Evolutionary conservation across 1,140 invertebrate genomes (phyloP).

Genomic region (Eurosta solidaginis): DNA sequence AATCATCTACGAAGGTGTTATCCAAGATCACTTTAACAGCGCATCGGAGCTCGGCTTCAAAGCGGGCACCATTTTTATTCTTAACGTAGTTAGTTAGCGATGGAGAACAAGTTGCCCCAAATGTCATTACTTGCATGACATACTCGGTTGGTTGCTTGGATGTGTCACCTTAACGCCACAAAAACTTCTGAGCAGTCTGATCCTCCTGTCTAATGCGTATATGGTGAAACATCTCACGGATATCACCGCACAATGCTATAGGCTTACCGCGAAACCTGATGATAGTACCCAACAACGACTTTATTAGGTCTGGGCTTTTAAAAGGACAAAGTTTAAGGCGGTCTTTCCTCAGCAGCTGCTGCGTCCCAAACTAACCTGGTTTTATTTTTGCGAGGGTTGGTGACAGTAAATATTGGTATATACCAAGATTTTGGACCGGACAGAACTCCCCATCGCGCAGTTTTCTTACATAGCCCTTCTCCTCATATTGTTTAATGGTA

Average conservation of each 20-base stretch:
- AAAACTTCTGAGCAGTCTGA: background rate
- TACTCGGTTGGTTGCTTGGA: slow-evolving; percentile 9
- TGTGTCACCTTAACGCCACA: slow-evolving; percentile 16
- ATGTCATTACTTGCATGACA: background rate
- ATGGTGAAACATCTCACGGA: background rate
- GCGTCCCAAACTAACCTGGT: slow-evolving; percentile 1
- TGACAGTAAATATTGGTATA: background rate
- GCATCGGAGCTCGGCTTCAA: background rate
- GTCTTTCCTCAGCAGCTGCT: background rate
- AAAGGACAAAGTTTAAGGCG: background rate
- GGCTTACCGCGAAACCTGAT: background rate
- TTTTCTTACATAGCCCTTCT: background rate
- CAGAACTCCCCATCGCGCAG: too few relatives aligned
- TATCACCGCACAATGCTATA: slow-evolving; percentile 5
- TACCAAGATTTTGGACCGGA: too few relatives aligned
- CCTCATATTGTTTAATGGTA: background rate
- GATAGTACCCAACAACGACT: background rate
- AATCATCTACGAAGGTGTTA: background rate
- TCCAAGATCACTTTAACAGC: background rate
- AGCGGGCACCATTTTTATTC: background rate
- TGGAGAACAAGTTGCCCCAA: background rate
- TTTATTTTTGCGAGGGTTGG: background rate
- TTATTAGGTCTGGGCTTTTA: background rate
- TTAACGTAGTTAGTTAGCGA: background rate
- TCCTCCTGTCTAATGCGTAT: slow-evolving; percentile 3